These are phyloP conservation scores for Timandra comae DNA, from an alignment of 2,888 invertebrate genomes.

Conservation along the genomic window DNA sequence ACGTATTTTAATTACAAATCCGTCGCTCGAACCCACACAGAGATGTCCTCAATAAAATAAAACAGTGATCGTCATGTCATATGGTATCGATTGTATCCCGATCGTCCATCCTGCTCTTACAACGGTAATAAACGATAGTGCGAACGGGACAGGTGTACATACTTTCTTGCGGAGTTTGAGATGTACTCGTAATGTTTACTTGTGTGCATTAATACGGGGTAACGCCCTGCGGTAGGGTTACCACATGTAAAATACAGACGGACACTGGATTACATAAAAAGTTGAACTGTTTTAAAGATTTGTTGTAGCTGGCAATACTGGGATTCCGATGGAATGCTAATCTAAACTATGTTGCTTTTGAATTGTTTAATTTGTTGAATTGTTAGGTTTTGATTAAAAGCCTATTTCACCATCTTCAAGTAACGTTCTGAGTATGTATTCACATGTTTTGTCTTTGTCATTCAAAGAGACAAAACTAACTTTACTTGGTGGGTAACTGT, in stretches of 20 bases:
- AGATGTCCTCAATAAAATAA: constrained; percentile 66
- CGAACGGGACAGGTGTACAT: constrained; percentile 14
- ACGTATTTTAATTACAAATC: constrained; percentile 26
- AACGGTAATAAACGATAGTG: constrained; percentile 24
- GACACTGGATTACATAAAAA: no score
- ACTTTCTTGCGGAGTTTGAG: constrained; percentile 16
- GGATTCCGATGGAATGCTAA: no score
- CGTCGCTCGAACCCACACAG: constrained; percentile 26
- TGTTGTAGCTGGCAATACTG: no score
- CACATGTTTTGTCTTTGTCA: no score
- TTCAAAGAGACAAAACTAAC: no score
- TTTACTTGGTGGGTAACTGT: no score
- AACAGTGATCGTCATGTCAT: constrained; percentile 56
- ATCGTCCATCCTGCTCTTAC: constrained; percentile 38
- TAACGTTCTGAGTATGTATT: no score
- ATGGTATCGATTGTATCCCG: constrained; percentile 68
- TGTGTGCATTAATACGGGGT: constrained; percentile 52
- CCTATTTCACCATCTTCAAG: no score
- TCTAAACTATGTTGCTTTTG: no score
- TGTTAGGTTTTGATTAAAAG: no score
- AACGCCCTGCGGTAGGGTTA: constrained; percentile 35
- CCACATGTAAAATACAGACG: neutral
- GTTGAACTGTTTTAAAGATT: no score
- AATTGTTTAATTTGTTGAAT: no score
- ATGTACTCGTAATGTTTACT: constrained; percentile 34